Percentiles rank a stretch among this genome's conserved stretches.
Conservation (phyloP, 2,113 vertebrate species). For the Psephotus haematonotus region DNA sequence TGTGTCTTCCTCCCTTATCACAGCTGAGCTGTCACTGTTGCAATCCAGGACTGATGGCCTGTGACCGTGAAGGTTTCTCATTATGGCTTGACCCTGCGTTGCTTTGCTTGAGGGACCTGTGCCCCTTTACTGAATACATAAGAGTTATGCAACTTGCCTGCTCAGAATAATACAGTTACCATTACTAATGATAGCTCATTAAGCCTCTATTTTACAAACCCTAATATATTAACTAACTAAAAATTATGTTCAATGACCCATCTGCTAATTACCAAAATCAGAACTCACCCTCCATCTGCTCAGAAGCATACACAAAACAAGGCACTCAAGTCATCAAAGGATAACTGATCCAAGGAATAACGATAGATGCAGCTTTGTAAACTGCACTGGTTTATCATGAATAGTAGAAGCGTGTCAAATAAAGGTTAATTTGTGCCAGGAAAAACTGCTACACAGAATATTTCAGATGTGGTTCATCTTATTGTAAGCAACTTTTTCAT, state of each 20-base stretch:
- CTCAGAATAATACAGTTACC: not conserved
- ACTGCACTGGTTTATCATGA: not conserved
- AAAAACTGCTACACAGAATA: not conserved
- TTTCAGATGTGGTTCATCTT: not conserved
- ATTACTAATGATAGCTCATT: slow-evolving; percentile 27
- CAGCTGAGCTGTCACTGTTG: not conserved
- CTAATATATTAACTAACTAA: not conserved
- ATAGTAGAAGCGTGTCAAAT: not conserved
- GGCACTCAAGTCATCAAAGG: not conserved
- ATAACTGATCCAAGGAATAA: not conserved
- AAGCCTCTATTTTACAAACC: not conserved
- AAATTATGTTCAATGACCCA: slow-evolving; percentile 14
- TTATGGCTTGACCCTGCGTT: not conserved
- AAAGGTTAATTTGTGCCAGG: not conserved
- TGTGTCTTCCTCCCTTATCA: not conserved
- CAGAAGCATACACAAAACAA: not conserved
- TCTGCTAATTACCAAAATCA: slow-evolving; percentile 1
- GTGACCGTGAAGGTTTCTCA: not conserved
- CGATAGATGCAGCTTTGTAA: not conserved
- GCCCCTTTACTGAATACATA: not conserved
- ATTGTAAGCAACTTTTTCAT: not conserved
- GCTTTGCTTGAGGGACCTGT: not conserved
- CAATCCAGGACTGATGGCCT: not conserved
- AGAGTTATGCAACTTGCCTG: not conserved
- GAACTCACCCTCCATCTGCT: slow-evolving; percentile 41